phyloP scores from a whole-genome alignment of 2,888 invertebrate genomes.

The Trachelus stipa region DNA sequence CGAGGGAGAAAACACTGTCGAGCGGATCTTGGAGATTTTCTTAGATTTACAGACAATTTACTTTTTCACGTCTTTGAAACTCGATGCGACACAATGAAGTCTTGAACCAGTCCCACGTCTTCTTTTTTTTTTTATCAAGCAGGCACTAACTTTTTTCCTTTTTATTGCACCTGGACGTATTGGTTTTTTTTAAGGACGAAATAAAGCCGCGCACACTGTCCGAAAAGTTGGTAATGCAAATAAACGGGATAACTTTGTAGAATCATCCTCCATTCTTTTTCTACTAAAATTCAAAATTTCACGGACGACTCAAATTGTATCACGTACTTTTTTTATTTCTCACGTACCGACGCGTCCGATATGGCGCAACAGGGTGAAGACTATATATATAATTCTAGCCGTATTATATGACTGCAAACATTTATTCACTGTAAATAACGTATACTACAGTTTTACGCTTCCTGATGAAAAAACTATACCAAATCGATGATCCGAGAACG shows the following conservation, averaged over 20 bases:
- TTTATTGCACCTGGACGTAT: background rate
- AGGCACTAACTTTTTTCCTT: background rate
- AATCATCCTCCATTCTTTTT: background rate
- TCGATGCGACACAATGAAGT: background rate
- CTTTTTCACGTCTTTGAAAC: background rate
- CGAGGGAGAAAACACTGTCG: background rate
- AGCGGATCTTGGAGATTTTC: background rate
- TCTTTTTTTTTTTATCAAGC: background rate
- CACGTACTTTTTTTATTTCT: background rate
- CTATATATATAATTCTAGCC: background rate
- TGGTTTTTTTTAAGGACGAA: background rate
- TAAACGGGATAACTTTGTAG: background rate
- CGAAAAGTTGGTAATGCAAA: background rate
- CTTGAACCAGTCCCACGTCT: background rate
- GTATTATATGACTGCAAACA: background rate
- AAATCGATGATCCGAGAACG: background rate
- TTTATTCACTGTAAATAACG: background rate
- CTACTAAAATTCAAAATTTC: background rate
- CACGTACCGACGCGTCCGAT: background rate
- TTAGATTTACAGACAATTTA: background rate
- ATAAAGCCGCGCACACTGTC: background rate
- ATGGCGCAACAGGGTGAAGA: background rate
- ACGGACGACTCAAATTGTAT: background rate
- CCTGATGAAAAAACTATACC: background rate
- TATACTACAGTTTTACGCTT: background rate